Evolutionary conservation across 1,140 invertebrate species (phyloP), one percentile per base, ranked within the genome.

Genomic region (Wiebesia pumilae): DNA sequence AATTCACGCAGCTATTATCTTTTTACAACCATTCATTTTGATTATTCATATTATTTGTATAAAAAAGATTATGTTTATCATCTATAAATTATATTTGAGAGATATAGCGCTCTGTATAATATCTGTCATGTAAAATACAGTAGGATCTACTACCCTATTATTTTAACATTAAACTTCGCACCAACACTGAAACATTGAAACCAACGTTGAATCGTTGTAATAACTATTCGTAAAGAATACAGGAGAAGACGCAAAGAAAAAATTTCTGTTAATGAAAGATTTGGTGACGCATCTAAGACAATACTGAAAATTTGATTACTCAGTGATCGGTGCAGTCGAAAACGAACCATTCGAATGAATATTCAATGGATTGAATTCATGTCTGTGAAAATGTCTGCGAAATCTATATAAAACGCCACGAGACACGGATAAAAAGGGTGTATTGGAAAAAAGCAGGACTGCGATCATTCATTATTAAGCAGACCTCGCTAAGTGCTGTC

Each of bases 341-440:
- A 58, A 24, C 10, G 14, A 19, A 51, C 62, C 1, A 10, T 33
- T 77, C 9, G 27, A 24, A 78, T 78, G 27, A 78, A 78, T 84
- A 19, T 35, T 78, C 40, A 40, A 84, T 65, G 58, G 58, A 47
- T 67, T 3, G 33, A n/a, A 78, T 65, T 38, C 38, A 69, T 38
- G 78, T 82, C 35, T 30, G 33, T 33, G 27, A 58, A 87, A 78
- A 82, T 87, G 51, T n/a, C n/a, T n/a, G n/a, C n/a, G n/a, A n/a
- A n/a, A n/a, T n/a, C n/a, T n/a, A n/a, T n/a, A n/a, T 58, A 78
- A 47, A 82, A 87, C 62, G 58, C 80, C 85, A 81, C 83, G 77
- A 69, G 2, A 69, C 40, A 24, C 51, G 3, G 9, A 19, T 38
- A 65, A 47, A 38, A 73, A 54, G 67, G n/a, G 43, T 24, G 27